Evolutionary conservation across 2,888 invertebrate genomes (phyloP).

Genomic region (Drosophila pegasa): DNA sequence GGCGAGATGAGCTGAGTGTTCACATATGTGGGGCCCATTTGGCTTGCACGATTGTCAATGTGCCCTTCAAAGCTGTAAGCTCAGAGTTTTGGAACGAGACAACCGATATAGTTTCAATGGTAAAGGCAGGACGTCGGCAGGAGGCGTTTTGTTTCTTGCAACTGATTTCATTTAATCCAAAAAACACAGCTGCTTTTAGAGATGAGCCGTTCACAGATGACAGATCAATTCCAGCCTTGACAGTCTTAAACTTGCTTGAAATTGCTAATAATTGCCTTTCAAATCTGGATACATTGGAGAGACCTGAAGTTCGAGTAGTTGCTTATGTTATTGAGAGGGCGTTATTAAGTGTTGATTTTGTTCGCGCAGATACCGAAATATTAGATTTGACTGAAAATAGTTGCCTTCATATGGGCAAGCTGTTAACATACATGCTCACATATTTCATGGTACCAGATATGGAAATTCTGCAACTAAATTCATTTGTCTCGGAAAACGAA

Average conservation of each 20-base stretch:
- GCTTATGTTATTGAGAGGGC: slow-evolving; percentile 8
- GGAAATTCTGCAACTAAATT: neutral
- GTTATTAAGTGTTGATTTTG: neutral
- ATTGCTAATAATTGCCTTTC: slow-evolving; percentile 3
- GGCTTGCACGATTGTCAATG: neutral
- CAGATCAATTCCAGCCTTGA: neutral
- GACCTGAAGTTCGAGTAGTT: slow-evolving; percentile 7
- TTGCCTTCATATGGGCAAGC: neutral
- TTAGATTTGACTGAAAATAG: slow-evolving; percentile 19
- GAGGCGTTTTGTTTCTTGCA: slow-evolving; percentile 29
- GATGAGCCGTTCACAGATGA: neutral
- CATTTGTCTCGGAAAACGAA: neutral
- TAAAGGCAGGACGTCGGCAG: slow-evolving; percentile 18
- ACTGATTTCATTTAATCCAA: neutral
- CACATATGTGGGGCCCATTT: slow-evolving; percentile 18
- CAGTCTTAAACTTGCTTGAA: slow-evolving; percentile 30
- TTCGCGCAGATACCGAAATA: slow-evolving; percentile 27
- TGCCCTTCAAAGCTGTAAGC: neutral
- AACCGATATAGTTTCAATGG: neutral
- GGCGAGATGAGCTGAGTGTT: neutral
- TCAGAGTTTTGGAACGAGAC: neutral
- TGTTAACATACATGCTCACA: slow-evolving; percentile 25
- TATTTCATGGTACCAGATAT: neutral
- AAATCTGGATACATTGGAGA: neutral
- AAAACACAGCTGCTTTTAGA: neutral